These are phyloP conservation scores for Caenorhabditis parvicauda DNA, from an alignment of 2,888 invertebrate genomes.

Conservation along the genomic window DNA sequence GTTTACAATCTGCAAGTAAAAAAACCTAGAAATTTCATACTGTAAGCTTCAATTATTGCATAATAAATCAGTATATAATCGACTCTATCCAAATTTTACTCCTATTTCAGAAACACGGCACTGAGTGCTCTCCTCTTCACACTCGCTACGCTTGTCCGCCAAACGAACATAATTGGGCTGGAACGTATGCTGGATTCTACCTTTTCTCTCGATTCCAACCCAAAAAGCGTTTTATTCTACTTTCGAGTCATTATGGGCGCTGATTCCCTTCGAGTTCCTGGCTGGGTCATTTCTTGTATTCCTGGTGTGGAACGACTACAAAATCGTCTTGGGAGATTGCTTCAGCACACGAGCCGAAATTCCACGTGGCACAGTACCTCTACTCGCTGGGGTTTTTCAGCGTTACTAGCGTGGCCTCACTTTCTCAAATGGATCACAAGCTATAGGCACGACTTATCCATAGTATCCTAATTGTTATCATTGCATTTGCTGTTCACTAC, in stretches of 20 bases:
- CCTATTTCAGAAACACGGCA: slow-evolving; percentile 13
- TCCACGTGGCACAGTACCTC: slow-evolving; percentile 83
- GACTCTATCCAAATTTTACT: no score
- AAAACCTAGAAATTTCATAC: no score
- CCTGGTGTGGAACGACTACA: slow-evolving; percentile 66
- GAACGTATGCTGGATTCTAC: slow-evolving; percentile 65
- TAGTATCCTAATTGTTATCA: slow-evolving; percentile 10
- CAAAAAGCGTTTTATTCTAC: background rate
- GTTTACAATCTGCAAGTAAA: no score
- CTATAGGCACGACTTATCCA: slow-evolving; percentile 15
- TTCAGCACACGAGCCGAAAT: slow-evolving; percentile 77
- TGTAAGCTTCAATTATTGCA: no score
- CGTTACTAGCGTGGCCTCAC: no score
- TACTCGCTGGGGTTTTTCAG: slow-evolving; percentile 73
- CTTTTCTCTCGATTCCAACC: slow-evolving; percentile 9
- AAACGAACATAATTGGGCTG: slow-evolving; percentile 93
- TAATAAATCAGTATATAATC: no score
- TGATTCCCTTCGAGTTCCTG: slow-evolving; percentile 59
- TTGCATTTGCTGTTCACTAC: slow-evolving; percentile 66
- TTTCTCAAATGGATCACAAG: slow-evolving; percentile 28
- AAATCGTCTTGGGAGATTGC: slow-evolving; percentile 92
- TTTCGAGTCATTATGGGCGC: slow-evolving; percentile 5
- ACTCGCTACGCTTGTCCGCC: slow-evolving; percentile 78
- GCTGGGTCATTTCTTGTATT: slow-evolving; percentile 71
- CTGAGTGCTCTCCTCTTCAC: slow-evolving; percentile 65